A percentile compares a stretch with the other conserved stretches of the same genome.
phyloP scores from a whole-genome alignment of 2,888 invertebrate species.

The Muschampia plurimacula region DNA sequence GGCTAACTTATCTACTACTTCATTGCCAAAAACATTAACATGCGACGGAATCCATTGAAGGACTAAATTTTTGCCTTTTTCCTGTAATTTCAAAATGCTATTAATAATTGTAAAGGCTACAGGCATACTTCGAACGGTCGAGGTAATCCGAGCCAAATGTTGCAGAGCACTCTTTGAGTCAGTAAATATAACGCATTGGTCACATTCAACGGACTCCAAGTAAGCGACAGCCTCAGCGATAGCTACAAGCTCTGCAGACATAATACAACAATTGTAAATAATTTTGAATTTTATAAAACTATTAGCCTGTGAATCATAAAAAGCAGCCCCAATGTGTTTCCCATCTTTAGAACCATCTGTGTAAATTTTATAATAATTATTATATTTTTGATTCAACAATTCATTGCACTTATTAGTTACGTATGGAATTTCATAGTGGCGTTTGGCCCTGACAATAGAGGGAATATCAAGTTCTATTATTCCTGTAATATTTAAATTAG shows the following conservation, averaged over 20 bases:
- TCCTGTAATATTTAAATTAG: not conserved
- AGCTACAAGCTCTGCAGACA: conserved; percentile 5
- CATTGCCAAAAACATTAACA: conserved; percentile 4
- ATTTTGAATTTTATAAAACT: too few relatives aligned
- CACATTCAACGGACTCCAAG: conserved; percentile 1
- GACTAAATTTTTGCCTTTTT: conserved; percentile 1
- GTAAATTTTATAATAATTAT: not conserved
- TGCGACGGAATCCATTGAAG: conserved; percentile 7
- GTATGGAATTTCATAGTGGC: not conserved
- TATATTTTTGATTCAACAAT: not conserved
- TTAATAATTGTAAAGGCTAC: not conserved
- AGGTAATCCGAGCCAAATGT: conserved; percentile 14
- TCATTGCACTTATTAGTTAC: not conserved
- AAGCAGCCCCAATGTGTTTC: too few relatives aligned
- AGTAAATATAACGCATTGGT: conserved; percentile 8
- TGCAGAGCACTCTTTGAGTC: conserved; percentile 13
- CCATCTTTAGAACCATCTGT: too few relatives aligned
- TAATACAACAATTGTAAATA: not conserved
- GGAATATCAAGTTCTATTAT: not conserved
- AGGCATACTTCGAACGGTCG: not conserved
- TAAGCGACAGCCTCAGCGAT: conserved; percentile 2
- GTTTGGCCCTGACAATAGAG: not conserved
- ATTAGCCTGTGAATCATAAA: too few relatives aligned
- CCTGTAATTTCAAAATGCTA: not conserved
- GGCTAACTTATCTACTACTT: not conserved